Evolutionary conservation across 2,113 vertebrate genomes (phyloP).

Genomic region (Prunella himalayana): DNA sequence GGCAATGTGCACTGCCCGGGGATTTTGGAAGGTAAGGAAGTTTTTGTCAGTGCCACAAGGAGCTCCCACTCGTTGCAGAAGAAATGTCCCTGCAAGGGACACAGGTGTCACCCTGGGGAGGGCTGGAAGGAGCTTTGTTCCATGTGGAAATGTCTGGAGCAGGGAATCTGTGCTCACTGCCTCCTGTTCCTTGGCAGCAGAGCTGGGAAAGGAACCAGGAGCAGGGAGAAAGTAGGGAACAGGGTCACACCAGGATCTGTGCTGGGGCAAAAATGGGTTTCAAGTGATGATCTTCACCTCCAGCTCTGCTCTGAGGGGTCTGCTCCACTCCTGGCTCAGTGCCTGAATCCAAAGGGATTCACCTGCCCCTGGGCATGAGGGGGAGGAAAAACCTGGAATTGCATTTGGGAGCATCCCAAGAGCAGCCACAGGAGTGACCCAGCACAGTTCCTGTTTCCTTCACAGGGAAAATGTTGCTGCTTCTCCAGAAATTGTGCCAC

Average conservation of each 20-base stretch:
- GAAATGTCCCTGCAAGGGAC: neutral
- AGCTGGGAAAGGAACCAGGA: neutral
- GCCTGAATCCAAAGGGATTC: neutral
- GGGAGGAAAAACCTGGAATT: neutral
- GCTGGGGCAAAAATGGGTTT: rapidly evolving
- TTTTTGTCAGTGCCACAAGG: rapidly evolving
- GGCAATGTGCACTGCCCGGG: neutral
- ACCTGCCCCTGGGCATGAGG: rapidly evolving
- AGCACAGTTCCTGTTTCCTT: neutral
- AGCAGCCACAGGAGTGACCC: neutral
- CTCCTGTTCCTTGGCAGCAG: neutral
- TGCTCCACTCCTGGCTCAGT: neutral
- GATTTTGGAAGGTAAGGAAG: neutral
- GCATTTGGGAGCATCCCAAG: rapidly evolving
- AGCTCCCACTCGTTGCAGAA: neutral
- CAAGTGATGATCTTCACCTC: neutral
- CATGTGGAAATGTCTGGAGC: neutral
- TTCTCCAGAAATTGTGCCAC: neutral
- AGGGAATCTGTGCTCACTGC: neutral
- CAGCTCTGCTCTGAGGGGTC: neutral
- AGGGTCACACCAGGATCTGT: neutral
- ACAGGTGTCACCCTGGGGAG: neutral
- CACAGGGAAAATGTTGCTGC: neutral
- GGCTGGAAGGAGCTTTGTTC: neutral
- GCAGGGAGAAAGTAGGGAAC: neutral